These are phyloP conservation scores for Uromys caudimaculatus DNA, from an alignment of 2,797 vertebrate species.

Conservation along the genomic window DNA sequence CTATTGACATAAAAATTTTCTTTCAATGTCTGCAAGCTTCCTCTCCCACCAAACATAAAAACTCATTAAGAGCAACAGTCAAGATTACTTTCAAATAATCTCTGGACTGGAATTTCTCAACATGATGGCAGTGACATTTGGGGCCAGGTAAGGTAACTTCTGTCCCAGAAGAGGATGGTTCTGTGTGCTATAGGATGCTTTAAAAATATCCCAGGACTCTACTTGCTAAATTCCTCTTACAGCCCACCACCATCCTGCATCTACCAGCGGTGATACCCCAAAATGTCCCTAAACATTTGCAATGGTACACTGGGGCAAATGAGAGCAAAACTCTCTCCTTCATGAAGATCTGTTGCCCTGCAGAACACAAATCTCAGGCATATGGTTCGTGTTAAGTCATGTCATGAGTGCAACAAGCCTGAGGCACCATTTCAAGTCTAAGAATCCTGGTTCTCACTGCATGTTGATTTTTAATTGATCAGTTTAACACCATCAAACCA, in stretches of 20 bases:
- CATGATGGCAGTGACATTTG: background rate
- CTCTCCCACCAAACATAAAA: background rate
- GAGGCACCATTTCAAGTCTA: background rate
- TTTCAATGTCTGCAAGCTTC: background rate
- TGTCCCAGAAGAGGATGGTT: too few species aligned
- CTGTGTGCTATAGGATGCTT: background rate
- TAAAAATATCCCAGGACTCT: background rate
- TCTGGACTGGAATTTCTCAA: background rate
- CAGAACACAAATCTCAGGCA: background rate
- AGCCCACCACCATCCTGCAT: background rate
- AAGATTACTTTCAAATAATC: background rate
- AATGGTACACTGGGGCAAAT: background rate
- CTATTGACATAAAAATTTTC: constrained; percentile 4
- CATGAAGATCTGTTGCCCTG: background rate
- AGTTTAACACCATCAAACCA: constrained; percentile 23
- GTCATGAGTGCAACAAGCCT: background rate
- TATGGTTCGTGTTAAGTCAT: background rate
- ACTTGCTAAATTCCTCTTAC: background rate
- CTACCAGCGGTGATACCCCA: background rate
- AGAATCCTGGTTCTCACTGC: background rate
- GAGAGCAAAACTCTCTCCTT: background rate
- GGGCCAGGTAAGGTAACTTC: background rate
- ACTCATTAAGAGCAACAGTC: background rate
- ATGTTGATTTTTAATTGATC: background rate
- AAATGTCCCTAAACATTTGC: background rate